These are phyloP conservation scores for Gisinianus flammeolus DNA, from an alignment of 2,888 invertebrate genomes.

Conservation along the genomic window DNA sequence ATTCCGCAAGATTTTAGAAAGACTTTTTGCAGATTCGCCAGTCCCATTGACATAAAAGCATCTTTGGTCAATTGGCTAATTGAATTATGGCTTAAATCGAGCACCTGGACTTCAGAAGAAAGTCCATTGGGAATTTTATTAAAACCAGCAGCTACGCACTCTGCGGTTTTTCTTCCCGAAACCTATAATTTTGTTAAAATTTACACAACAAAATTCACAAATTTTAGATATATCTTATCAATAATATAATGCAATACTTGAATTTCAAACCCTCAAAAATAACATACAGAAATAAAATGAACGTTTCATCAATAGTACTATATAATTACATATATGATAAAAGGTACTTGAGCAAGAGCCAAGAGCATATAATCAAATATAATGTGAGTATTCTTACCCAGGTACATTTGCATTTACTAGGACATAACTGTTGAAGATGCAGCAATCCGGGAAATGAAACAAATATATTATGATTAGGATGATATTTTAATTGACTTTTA, in stretches of 20 bases:
- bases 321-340: no score
- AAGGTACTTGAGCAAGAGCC: not conserved
- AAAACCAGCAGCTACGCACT: slow-evolving; percentile 81
- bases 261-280: no score
- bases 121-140: slow-evolving; percentile 77
- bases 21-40: slow-evolving; percentile 80
- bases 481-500: no score
- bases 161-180: slow-evolving; percentile 82
- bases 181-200: no score
- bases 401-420: slow-evolving; percentile 84
- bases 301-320: no score
- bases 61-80: slow-evolving; percentile 77
- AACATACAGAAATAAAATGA: no score
- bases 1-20: slow-evolving; percentile 68
- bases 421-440: no score
- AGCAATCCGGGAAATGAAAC: no score
- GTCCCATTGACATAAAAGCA: slow-evolving; percentile 77
- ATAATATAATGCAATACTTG: no score
- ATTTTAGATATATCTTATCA: no score
- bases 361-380: not conserved
- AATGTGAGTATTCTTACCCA: slow-evolving; percentile 68
- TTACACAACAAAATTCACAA: no score
- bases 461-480: no score
- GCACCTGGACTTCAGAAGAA: slow-evolving; percentile 81
- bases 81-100: slow-evolving; percentile 82